Evolutionary conservation across 2,888 invertebrate species (phyloP), one percentile per base, ranked within the genome.

Genomic region (Apodemia duryi): DNA sequence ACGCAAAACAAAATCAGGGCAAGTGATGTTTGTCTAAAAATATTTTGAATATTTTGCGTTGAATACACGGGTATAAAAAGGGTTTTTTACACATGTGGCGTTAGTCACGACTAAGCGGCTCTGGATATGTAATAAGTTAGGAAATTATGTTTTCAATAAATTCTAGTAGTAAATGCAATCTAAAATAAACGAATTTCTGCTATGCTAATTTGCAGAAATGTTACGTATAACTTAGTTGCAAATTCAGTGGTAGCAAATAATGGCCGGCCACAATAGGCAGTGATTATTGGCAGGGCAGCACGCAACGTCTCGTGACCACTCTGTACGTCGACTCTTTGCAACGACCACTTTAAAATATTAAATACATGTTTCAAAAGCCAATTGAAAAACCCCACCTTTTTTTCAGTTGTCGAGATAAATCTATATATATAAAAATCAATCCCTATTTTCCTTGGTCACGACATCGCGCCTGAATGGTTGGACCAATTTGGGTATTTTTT

Each of bases 281-380:
- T 78, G 74, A 83, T 83, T 86, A 88, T 86, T 86, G 85, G 84
- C 86, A 84, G 86, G 80, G 75, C 76, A 75, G 73, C 90, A 91
- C 88, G 90, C 90, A 77, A 90, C 65, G 74, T 86, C 72, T 77
- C 90, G 90, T 89, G 89, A 79, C 73, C 46, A 49, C 6, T n/a
- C n/a, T 11, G n/a, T 49, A 49, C 64, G 51, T 63, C 43, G 65
- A 69, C 70, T 68, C 46, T 49, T 49, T 49, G 6, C 13, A 74
- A 78, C 75, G 72, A 77, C 76, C 76, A 66, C 77, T 80, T 78
- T 85, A 80, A 77, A 76, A 76, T 81, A 81, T 81, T 83, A 80
- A 81, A 80, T 57, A 57, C 32, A 11, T 6, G 29, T 13, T 57
- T 57, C 29, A 13, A 57, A 57, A 32, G 46, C n/a, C n/a, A 49